Evolutionary conservation across 2,888 invertebrate genomes (phyloP).

Genomic region (Perizoma flavofasciatum): DNA sequence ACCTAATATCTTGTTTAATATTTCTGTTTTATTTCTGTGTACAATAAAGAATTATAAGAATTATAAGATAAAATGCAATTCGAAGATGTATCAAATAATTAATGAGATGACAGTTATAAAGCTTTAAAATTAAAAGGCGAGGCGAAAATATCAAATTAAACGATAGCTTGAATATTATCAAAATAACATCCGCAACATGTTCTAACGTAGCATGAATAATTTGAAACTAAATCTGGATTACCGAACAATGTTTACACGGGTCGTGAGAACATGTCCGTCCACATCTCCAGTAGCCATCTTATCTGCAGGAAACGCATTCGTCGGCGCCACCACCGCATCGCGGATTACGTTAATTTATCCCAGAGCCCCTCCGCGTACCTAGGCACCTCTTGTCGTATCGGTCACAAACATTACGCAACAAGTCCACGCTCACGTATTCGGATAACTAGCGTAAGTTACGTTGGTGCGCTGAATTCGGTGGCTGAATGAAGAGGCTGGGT

Average conservation of each 20-base stretch:
- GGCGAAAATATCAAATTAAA: too few species aligned
- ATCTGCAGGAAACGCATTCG: conserved; percentile 75
- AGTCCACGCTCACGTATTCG: conserved; percentile 14
- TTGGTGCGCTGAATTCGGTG: conserved; percentile 53
- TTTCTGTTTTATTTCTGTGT: too few species aligned
- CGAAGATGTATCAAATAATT: too few species aligned
- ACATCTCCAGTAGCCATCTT: conserved; percentile 62
- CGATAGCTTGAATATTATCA: conserved; percentile 7
- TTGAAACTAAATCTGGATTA: conserved; percentile 20
- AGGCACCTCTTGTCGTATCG: conserved; percentile 48
- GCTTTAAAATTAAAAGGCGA: conserved; percentile 15
- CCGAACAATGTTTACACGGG: conserved; percentile 27
- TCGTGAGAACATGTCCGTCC: conserved; percentile 57
- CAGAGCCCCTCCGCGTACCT: conserved; percentile 7
- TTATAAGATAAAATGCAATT: too few species aligned
- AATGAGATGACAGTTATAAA: too few species aligned
- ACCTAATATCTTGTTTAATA: too few species aligned
- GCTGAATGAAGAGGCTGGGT: conserved; percentile 63
- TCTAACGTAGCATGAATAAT: conserved; percentile 33
- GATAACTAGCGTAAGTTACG: conserved; percentile 34
- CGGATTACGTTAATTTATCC: conserved; percentile 66
- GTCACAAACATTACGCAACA: conserved; percentile 35
- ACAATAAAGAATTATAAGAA: too few species aligned
- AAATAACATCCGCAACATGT: conserved; percentile 23
- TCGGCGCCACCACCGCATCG: conserved; percentile 63